These are phyloP conservation scores for Ptilorrhoa leucosticta DNA, from an alignment of 2,113 vertebrate species.

Conservation along the genomic window DNA sequence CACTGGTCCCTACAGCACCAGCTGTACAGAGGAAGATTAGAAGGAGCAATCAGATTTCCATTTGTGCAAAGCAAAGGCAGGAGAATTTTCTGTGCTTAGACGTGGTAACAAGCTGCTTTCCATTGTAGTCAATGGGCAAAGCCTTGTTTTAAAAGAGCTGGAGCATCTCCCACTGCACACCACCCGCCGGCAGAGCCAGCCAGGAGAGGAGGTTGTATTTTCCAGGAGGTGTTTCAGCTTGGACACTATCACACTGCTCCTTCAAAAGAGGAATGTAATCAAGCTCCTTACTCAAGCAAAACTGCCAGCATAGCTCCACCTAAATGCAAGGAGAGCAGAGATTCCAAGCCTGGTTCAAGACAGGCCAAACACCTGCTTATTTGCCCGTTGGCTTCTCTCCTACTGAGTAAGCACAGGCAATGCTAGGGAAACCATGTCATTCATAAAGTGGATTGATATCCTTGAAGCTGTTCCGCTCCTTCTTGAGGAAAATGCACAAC, in stretches of 20 bases:
- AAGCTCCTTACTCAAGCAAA: neutral
- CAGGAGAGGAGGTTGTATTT: neutral
- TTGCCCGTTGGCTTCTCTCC: neutral
- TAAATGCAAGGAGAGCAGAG: neutral
- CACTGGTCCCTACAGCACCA: neutral
- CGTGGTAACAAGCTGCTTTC: neutral
- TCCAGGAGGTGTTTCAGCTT: neutral
- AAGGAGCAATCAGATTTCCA: neutral
- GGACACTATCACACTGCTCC: neutral
- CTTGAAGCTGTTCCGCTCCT: neutral
- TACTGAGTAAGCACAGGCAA: neutral
- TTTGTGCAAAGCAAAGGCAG: neutral
- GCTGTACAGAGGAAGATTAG: neutral
- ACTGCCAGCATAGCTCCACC: neutral
- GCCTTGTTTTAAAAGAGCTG: neutral
- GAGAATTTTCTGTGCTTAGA: neutral
- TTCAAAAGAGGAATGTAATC: neutral
- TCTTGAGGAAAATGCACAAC: slow-evolving; percentile 36
- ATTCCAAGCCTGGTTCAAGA: neutral
- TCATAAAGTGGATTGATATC: neutral
- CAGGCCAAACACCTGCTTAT: neutral
- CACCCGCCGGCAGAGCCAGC: neutral
- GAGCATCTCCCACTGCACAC: neutral
- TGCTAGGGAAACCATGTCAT: neutral
- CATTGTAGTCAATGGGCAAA: neutral